phyloP scores from a whole-genome alignment of 1,140 invertebrate genomes.

The Hypsibius dujardini region DNA sequence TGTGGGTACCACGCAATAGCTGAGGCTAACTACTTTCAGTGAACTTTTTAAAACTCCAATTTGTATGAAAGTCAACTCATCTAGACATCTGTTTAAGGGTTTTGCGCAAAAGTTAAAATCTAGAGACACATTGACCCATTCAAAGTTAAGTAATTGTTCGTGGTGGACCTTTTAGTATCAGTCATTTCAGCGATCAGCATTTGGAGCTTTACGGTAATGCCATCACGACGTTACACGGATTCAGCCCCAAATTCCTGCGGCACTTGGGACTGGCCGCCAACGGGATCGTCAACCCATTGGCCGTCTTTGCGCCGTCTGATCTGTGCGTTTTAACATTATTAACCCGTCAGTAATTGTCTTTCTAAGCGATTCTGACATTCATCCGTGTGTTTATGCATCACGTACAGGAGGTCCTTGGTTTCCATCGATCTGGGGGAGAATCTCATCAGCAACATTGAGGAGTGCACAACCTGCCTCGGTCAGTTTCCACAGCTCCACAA shows the following conservation, averaged over 20 bases:
- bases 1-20: too few relatives aligned
- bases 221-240: background rate
- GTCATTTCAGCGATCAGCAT: background rate
- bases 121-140: too few relatives aligned
- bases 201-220: conserved; percentile 7
- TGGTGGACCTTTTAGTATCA: too few relatives aligned
- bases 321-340: too few relatives aligned
- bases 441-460: background rate
- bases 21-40: too few relatives aligned
- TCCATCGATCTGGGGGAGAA: background rate
- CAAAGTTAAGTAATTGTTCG: too few relatives aligned
- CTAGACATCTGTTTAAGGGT: too few relatives aligned
- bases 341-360: too few relatives aligned
- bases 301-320: background rate
- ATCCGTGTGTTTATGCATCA: background rate
- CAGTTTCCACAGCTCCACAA: background rate
- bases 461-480: background rate
- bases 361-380: conserved; percentile 1
- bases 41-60: too few relatives aligned
- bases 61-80: too few relatives aligned
- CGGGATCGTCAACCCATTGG: background rate
- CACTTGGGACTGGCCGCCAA: background rate
- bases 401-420: background rate
- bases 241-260: background rate
- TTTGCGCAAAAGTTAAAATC: too few relatives aligned